Percentiles rank a stretch among this genome's conserved stretches.
phyloP scores from a whole-genome alignment of 2,113 vertebrate species.

The Xiphorhynchus elegans region DNA sequence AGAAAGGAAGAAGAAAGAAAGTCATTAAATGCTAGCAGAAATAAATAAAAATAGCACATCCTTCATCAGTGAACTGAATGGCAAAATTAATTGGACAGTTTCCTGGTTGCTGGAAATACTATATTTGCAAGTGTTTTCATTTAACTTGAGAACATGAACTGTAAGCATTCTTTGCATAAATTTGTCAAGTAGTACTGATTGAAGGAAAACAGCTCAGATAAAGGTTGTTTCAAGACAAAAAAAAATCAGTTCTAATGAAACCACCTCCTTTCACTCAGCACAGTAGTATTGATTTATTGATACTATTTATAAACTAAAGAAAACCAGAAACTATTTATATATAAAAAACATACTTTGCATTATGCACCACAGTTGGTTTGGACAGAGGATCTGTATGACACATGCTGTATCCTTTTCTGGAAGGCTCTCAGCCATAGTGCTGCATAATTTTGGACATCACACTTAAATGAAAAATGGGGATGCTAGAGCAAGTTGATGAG shows the following conservation, averaged over 20 bases:
- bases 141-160: neutral
- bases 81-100: neutral
- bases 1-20: neutral
- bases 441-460: neutral
- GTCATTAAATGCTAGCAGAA: neutral
- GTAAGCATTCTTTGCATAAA: neutral
- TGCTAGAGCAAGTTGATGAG: neutral
- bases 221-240: neutral
- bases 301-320: neutral
- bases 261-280: neutral
- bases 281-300: neutral
- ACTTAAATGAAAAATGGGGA: neutral
- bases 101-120: neutral
- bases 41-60: neutral
- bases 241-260: neutral
- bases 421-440: neutral
- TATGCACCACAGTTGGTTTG: neutral
- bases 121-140: constrained; percentile 23
- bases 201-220: neutral
- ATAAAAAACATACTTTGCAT: neutral
- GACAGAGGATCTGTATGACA: neutral
- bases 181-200: neutral
- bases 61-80: neutral
- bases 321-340: neutral
- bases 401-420: neutral